Base-by-base conservation (phyloP, 1,140 invertebrate genomes). In the Eubasilissa regina region DNA sequence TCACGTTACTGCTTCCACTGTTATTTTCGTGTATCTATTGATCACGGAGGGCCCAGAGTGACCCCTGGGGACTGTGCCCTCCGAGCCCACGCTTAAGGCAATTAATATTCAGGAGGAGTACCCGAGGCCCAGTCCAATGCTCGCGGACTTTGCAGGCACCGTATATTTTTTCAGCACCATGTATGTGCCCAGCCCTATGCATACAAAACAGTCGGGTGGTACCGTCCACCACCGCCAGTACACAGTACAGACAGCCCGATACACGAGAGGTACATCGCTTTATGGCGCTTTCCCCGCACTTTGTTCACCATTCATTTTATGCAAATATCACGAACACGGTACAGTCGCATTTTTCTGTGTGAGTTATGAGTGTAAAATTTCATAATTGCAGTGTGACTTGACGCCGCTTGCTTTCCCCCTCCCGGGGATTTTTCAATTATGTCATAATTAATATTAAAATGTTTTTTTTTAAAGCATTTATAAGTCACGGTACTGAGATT, bases 121-220 rank as follows among this genome's bases (percentile, higher is more conserved):
- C 44, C 76, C 74, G 79, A n/a, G 25, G 53, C 66, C 64, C 51
- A 53, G 75, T 72, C 75, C 74, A 48, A 56, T 73, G 47, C 66
- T 80, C 70, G 79, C 70, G 66, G 70, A 80, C 79, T 77, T 72
- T 47, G 75, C 53, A 80, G 51, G 56, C 55, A 45, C 62, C 15
- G 43, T 64, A 58, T 77, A 60, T 77, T 53, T 75, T 77, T 77
- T 77, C 60, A 66, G 75, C 51, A 1, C 19, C 75, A 35, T 77
- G 75, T 75, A 75, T 48, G 72, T 35, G 15, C 53, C n/a, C 45
- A 58, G 25, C 45, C 72, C 72, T 25, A 56, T 75, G 72, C 72
- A 75, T 75, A 75, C 72, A 56, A 75, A 75, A 19, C 55, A 75
- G 72, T 19, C 48, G 51, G 55, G 13, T 35, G 70, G 48, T 56